Conservation (phyloP, 2,113 vertebrate species). For the Microtus pennsylvanicus region DNA sequence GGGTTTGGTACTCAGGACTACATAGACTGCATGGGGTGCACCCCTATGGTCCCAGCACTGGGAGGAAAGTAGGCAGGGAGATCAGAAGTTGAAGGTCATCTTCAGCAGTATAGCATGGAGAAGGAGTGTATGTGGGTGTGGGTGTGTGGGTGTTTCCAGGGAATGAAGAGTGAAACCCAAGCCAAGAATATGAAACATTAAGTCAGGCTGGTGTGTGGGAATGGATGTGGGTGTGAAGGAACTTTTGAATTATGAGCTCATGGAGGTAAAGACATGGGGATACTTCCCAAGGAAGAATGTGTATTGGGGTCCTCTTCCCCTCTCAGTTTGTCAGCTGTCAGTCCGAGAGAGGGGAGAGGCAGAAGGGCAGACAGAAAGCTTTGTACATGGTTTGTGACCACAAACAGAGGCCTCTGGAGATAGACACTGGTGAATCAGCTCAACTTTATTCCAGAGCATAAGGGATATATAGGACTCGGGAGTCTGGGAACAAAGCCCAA, state of each 20-base stretch:
- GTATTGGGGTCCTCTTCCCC: not conserved
- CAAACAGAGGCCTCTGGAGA: not conserved
- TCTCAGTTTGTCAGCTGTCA: not conserved
- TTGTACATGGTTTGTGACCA: not conserved
- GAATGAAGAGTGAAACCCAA: not conserved
- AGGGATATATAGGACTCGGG: not conserved
- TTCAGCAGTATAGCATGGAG: not conserved
- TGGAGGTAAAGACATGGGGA: not conserved
- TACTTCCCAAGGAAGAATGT: not conserved
- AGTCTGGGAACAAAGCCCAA: not conserved
- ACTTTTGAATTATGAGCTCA: not conserved
- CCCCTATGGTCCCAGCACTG: no score
- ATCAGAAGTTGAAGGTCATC: not conserved
- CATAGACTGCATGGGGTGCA: no score
- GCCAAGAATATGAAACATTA: not conserved
- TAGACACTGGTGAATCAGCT: not conserved
- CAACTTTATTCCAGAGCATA: not conserved
- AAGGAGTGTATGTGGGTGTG: no score
- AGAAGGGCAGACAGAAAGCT: not conserved
- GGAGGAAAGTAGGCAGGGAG: not conserved
- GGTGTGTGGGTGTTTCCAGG: not conserved
- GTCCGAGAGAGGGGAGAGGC: not conserved
- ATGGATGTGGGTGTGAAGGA: not conserved
- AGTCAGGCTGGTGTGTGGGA: not conserved
- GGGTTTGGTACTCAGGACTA: not conserved